Base-by-base conservation (phyloP, 2,113 vertebrate genomes). In the Alligator sinensis region DNA sequence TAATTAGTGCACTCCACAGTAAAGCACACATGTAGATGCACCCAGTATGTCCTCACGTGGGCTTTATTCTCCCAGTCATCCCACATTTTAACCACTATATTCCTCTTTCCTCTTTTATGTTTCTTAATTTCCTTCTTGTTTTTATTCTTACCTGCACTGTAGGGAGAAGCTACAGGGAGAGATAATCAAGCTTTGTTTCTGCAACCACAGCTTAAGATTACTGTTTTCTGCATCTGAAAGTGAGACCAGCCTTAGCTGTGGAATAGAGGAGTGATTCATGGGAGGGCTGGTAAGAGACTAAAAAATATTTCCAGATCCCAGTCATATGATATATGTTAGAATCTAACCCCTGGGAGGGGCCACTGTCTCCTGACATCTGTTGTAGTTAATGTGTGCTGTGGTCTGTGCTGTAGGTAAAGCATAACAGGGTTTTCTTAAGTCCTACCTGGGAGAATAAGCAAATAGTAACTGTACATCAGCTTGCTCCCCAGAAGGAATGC, bases 331-430 rank as follows among this genome's bases (percentile, higher is more conserved):
- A 63, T 84, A 55, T 19, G 0, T 13, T 4, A 86, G 38, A 77
- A 2, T 62, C 0, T 0, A 47, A 82, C 78, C 5, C 13, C 2
- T 68, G 15, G 17, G 13, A 82, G 30, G 9, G 21, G 21, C 38
- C 68, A 19, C n/a, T 30, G 6, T n/a, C 19, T 19, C 19, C 25
- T 1, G 3, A 62, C 5, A 34, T 63, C 6, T 7, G 10, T 5
- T 76, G 27, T 59, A 64, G 1, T 22, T 90, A 70, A 78, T 5
- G 59, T 82, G 19, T 28, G 34, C 6, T 60, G 27, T 3, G 60
- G 88, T 3, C 1, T 80, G 28, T 12, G 88, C 4, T 30, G 1
- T 11, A 5, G 3, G n/a, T 10, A 80, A 82, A 84, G 60, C 9
- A 58, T 4, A 77, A 4, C 10, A 30, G 87, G 74, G 74, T 63